Percentiles rank a stretch among this genome's conserved stretches.
Evolutionary conservation across 2,797 vertebrate genomes (phyloP).

Genomic region (Limosa lapponica): DNA sequence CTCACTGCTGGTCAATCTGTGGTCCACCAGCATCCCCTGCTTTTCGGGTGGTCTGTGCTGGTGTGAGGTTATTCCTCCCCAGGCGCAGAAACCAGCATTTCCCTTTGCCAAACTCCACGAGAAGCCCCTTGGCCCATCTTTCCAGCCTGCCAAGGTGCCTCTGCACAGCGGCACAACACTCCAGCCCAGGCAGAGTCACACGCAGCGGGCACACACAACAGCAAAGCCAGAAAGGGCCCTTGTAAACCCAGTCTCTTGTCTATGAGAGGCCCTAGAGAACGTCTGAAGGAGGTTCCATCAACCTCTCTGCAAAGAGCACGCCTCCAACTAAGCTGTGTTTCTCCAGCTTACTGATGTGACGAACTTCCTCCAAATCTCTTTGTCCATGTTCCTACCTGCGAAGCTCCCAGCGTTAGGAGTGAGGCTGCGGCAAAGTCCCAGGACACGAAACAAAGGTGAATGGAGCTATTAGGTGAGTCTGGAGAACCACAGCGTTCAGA

Average conservation of each 20-base stretch:
- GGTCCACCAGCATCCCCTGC: neutral
- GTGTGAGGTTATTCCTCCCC: neutral
- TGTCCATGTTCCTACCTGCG: rapidly evolving
- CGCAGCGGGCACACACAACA: rapidly evolving
- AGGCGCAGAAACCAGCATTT: neutral
- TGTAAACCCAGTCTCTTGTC: neutral
- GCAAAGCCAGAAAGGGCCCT: neutral
- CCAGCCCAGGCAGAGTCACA: neutral
- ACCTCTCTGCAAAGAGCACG: neutral
- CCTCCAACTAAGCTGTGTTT: neutral
- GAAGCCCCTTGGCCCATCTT: rapidly evolving
- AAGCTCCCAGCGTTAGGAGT: neutral
- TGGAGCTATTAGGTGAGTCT: neutral
- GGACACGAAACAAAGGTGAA: neutral
- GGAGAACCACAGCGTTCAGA: neutral
- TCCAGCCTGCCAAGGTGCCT: neutral
- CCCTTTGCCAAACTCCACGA: neutral
- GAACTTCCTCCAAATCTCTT: neutral
- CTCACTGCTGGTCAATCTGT: neutral
- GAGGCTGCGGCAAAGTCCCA: neutral
- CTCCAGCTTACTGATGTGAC: neutral
- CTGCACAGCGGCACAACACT: neutral
- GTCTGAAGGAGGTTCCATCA: neutral
- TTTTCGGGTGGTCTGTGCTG: neutral
- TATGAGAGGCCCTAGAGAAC: neutral